These are phyloP conservation scores for Epirrhoe tristata DNA, from an alignment of 2,888 invertebrate species.

Conservation along the genomic window DNA sequence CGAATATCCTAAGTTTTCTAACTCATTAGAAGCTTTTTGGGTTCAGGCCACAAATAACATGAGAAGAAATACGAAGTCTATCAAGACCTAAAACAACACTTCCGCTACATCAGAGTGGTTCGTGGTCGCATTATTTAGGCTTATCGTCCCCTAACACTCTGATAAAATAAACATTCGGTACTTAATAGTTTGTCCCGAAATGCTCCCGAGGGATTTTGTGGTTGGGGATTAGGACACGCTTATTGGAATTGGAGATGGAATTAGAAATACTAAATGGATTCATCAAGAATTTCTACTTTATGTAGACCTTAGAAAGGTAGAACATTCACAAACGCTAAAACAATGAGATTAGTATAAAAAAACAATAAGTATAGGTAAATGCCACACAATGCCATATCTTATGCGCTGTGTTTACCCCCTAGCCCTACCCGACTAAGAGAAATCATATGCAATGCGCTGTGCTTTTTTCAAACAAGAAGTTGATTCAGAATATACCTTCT, in stretches of 20 bases:
- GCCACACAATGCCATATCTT: no score
- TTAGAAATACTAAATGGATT: background rate
- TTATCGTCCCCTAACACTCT: slow-evolving; percentile 15
- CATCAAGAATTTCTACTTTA: no score
- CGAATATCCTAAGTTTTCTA: background rate
- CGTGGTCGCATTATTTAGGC: slow-evolving; percentile 1
- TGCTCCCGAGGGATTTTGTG: background rate
- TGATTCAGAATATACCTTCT: no score
- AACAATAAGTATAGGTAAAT: no score
- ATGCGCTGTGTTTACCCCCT: no score
- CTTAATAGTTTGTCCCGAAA: slow-evolving; percentile 5
- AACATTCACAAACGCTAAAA: no score
- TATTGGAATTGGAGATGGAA: background rate
- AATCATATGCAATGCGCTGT: no score
- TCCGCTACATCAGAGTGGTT: background rate
- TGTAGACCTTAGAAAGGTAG: no score
- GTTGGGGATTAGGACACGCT: background rate
- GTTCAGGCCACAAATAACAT: background rate
- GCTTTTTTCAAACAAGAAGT: no score
- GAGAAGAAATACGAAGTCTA: background rate
- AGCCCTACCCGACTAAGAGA: no score
- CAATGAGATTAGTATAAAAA: no score
- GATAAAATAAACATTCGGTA: slow-evolving; percentile 4
- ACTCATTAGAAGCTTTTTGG: background rate
- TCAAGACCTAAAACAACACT: background rate